Evolutionary conservation across 2,888 invertebrate species (phyloP), one percentile per base, ranked within the genome.

Genomic region (Eilema griseolum): DNA sequence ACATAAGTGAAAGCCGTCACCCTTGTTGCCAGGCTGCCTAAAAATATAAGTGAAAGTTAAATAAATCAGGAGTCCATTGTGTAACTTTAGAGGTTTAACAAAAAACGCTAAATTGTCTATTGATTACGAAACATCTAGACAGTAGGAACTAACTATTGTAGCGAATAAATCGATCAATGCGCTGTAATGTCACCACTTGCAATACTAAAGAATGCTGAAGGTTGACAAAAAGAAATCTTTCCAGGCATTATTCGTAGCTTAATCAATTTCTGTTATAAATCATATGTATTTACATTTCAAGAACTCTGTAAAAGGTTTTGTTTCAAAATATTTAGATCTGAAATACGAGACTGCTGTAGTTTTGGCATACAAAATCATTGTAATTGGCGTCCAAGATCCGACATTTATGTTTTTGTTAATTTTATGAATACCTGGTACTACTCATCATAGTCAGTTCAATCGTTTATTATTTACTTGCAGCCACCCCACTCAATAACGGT

Each of bases 11-110:
- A 52, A 52, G 46, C 16, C 52, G 52, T 52, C 10, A 8, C n/a
- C 52, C 52, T 52, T 16, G 46, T 20, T 52, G 52, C n/a, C 52
- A 52, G 20, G n/a, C n/a, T n/a, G n/a, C n/a, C n/a, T n/a, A 52
- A 52, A 52, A 52, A 52, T 52, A n/a, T 52, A n/a, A 52, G 52
- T 52, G 52, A 52, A 52, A 52, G 52, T 52, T 20, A 52, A 52
- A 52, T n/a, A 52, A 52, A 52, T 10, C 20, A 52, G 52, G 10
- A 52, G 20, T n/a, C n/a, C 52, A n/a, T 52, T 52, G 52, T 52
- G 52, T 52, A 52, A 52, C 52, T 52, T 52, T n/a, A n/a, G 52
- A 52, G 52, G n/a, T 52, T 52, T 52, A n/a, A 52, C n/a, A 52
- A 52, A n/a, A 46, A 52, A 1, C 3, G n/a, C 52, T 52, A 52